Conservation (phyloP, 2,888 invertebrate genomes). For the Tolmerus cingulatus region DNA sequence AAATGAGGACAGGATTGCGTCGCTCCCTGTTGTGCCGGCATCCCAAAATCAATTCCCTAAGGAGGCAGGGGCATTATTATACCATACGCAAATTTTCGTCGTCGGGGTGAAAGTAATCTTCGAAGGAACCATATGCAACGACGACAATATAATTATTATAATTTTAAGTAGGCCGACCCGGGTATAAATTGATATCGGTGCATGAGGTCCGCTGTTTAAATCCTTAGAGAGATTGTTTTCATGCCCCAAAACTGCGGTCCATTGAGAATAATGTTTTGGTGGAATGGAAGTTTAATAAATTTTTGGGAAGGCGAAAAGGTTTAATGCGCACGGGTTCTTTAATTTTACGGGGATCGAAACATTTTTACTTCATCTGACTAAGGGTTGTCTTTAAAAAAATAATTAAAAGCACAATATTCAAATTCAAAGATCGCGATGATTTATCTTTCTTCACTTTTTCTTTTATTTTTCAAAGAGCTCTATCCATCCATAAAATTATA, state of each 20-base stretch:
- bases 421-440: too few relatives aligned
- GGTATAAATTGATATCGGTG: constrained; percentile 31
- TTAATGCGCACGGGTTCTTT: background rate
- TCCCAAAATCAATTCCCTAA: constrained; percentile 40
- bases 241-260: constrained; percentile 1
- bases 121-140: constrained; percentile 19
- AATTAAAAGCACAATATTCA: too few relatives aligned
- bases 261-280: background rate
- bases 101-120: constrained; percentile 34
- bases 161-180: constrained; percentile 11
- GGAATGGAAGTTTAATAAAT: background rate
- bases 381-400: too few relatives aligned
- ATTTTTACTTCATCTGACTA: background rate
- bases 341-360: background rate
- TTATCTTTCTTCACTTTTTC: too few relatives aligned
- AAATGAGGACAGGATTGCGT: constrained; percentile 24
- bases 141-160: constrained; percentile 45
- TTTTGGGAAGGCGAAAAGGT: background rate
- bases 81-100: constrained; percentile 39
- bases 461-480: too few relatives aligned
- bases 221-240: background rate
- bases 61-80: background rate
- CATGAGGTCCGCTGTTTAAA: constrained; percentile 26
- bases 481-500: too few relatives aligned
- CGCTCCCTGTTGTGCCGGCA: constrained; percentile 2